Conservation (phyloP, 2,888 invertebrate species). For the Lasioglossum calceatum region DNA sequence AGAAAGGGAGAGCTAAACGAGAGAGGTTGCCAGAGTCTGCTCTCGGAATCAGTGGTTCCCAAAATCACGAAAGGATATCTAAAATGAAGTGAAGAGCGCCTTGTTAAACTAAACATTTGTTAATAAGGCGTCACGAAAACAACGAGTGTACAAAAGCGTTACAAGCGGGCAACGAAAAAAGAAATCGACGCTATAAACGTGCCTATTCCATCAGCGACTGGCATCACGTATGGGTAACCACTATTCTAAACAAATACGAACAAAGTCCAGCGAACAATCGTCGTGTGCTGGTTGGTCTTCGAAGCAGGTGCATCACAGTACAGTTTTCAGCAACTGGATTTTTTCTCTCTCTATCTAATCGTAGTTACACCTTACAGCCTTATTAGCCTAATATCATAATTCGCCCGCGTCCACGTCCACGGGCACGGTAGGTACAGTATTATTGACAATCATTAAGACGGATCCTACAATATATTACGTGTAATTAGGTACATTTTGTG, state of each 20-base stretch:
- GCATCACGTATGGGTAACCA: not conserved
- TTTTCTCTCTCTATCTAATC: constrained; percentile 54
- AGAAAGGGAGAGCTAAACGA: constrained; percentile 12
- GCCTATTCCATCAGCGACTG: not conserved
- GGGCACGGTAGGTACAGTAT: constrained; percentile 75
- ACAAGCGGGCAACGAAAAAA: not conserved
- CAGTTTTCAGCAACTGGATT: constrained; percentile 54
- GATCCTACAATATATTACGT: constrained; percentile 74
- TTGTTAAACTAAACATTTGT: not conserved
- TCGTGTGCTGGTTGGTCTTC: constrained; percentile 26
- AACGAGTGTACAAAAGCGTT: not conserved
- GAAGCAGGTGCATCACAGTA: constrained; percentile 64
- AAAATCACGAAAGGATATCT: not conserved
- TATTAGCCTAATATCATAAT: constrained; percentile 66
- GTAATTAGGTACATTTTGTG: constrained; percentile 82
- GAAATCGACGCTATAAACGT: not conserved
- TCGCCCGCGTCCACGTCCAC: constrained; percentile 51
- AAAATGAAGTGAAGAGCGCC: not conserved
- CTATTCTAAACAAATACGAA: not conserved
- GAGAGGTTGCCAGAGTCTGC: not conserved
- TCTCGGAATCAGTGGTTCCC: not conserved
- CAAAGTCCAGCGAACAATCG: not conserved
- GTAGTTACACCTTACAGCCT: constrained; percentile 66
- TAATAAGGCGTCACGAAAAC: not conserved
- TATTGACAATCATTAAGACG: constrained; percentile 82